A percentile compares a stretch with the other conserved stretches of the same genome.
These are phyloP conservation scores for Spisula solida DNA, from an alignment of 2,888 invertebrate species.

Conservation along the genomic window DNA sequence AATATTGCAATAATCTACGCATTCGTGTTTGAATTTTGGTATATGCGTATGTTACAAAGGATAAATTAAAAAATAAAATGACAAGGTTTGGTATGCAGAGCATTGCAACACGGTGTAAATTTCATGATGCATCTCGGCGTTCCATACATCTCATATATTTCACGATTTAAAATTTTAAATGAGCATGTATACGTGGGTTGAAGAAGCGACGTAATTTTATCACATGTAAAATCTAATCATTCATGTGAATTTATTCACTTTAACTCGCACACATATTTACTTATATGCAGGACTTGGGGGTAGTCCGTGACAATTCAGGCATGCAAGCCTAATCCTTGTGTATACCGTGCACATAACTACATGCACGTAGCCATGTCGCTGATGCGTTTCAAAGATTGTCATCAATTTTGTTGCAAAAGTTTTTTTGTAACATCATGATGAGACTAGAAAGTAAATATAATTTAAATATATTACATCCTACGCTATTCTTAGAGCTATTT, in stretches of 20 bases:
- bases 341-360: background rate
- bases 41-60: no score
- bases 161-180: background rate
- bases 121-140: background rate
- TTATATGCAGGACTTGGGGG: background rate
- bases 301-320: background rate
- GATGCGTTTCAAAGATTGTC: background rate
- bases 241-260: constrained; percentile 20
- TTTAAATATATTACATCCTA: background rate
- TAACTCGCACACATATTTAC: background rate
- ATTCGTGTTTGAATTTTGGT: no score
- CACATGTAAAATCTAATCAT: background rate
- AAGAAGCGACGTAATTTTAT: background rate
- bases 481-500: background rate
- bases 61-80: no score
- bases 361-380: background rate
- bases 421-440: background rate
- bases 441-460: background rate
- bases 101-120: no score
- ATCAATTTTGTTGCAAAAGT: background rate
- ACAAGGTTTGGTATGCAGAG: no score
- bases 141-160: background rate
- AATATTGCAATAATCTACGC: no score
- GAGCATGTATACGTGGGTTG: constrained; percentile 15
- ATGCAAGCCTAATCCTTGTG: background rate